Evolutionary conservation across 2,888 invertebrate species (phyloP), one percentile per base, ranked within the genome.

Genomic region (Drosophila recens): DNA sequence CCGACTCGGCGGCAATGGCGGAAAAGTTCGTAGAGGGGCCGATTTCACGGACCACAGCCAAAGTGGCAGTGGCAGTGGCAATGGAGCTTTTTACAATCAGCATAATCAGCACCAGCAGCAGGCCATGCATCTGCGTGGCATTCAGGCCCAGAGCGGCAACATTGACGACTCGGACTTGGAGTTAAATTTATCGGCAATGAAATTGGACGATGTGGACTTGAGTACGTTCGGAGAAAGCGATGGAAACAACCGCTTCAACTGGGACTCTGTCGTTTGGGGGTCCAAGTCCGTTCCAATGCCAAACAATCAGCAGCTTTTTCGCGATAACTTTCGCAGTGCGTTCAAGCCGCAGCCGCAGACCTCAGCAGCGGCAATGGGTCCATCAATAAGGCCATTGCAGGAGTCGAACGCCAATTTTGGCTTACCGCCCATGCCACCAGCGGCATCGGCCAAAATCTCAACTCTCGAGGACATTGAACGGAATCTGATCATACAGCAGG

Each of bases 181-280:
- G 75, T 72, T 93, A 3, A 92, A 92, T 82, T 75, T 93, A 3
- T 91, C 92, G 3, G 80, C 91, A 9, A 91, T 93, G 86, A 91
- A 90, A 68, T 61, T 93, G 43, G 93, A 93, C 56, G 93, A 93
- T 80, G 91, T 92, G n/a, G 92, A 92, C 45, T 70, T 76, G 13
- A 71, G 82, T 43, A 56, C 82, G 15, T 87, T 86, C 43, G 90
- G 91, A 54, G 92, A 92, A 34, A 90, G 85, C 67, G 91, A 91
- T 72, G 89, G 79, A 17, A 80, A 73, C 34, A 80, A 77, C 42
- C 82, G 90, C 10, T 75, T 91, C n/a, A 90, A 87, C 57, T 76
- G 92, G 56, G 92, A 92, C 79, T 93, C 94, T 0, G 93, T 93
- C 48, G 94, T 94, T 15, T 94, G 94, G 94, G 92, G 93, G 27